Conservation (phyloP, 2,113 vertebrate species). For the Suricata suricatta region DNA sequence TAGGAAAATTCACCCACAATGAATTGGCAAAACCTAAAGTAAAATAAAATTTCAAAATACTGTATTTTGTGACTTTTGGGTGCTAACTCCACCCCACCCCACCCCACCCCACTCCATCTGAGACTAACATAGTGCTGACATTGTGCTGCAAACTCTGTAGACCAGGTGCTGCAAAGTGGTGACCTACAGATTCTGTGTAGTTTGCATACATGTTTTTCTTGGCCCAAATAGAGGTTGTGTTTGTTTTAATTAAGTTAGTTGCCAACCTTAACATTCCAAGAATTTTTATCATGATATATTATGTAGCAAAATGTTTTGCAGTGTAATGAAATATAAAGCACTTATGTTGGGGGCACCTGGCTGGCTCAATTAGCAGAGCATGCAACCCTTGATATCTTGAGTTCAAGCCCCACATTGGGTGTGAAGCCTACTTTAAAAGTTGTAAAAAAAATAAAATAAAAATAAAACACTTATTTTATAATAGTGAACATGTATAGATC, state of each 20-base stretch:
- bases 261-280: not conserved
- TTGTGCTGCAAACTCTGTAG: not conserved
- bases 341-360: not conserved
- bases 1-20: not conserved
- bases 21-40: not conserved
- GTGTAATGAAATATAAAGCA: not conserved
- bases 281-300: slow-evolving; percentile 12
- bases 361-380: no score
- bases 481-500: not conserved
- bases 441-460: no score
- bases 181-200: not conserved
- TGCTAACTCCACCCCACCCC: not conserved
- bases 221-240: not conserved
- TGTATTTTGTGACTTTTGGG: not conserved
- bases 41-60: not conserved
- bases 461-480: not conserved
- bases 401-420: no score
- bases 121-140: not conserved
- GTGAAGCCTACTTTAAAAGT: no score
- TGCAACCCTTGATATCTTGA: no score
- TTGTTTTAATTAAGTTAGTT: not conserved
- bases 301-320: not conserved
- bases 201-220: not conserved
- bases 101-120: no score
- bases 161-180: not conserved